phyloP scores from a whole-genome alignment of 2,797 vertebrate genomes.

The Ctenochaetus hawaiiensis region DNA sequence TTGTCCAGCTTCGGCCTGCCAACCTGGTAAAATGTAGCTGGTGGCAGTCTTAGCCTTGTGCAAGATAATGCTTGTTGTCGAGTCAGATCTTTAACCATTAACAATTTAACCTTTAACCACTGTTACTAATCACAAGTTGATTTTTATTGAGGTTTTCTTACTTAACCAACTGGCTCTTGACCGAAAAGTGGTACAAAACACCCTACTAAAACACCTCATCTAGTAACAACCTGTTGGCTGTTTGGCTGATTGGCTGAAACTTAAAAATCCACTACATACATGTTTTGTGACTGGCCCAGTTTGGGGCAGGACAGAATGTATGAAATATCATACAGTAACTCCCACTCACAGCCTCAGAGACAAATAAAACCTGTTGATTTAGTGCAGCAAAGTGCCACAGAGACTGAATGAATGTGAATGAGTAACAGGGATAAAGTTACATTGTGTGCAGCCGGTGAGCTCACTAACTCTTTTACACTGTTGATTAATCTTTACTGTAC shows the following conservation, averaged over 20 bases:
- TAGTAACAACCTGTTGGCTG: no score
- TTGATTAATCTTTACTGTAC: slow-evolving; percentile 31
- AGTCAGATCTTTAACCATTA: neutral
- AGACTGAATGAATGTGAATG: slow-evolving; percentile 27
- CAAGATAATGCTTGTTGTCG: neutral
- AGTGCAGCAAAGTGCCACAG: slow-evolving; percentile 33
- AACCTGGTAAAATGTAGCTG: neutral
- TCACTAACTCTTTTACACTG: slow-evolving; percentile 2
- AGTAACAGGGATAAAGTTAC: slow-evolving; percentile 18
- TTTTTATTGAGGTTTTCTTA: no score
- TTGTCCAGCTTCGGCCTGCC: neutral
- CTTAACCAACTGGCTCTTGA: no score
- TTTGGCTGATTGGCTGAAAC: no score
- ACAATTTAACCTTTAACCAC: neutral
- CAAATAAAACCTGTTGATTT: slow-evolving; percentile 58
- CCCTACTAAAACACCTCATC: no score
- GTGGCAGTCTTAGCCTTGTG: neutral
- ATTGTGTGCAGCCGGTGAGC: slow-evolving; percentile 10
- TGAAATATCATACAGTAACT: slow-evolving; percentile 42
- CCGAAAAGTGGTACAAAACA: no score
- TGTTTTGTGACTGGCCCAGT: neutral
- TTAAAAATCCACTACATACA: no score
- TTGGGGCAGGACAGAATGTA: slow-evolving; percentile 19
- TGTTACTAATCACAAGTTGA: no score
- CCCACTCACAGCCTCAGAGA: slow-evolving; percentile 47